These are phyloP conservation scores for Orchesella cincta DNA, from an alignment of 1,140 invertebrate species.

Conservation along the genomic window DNA sequence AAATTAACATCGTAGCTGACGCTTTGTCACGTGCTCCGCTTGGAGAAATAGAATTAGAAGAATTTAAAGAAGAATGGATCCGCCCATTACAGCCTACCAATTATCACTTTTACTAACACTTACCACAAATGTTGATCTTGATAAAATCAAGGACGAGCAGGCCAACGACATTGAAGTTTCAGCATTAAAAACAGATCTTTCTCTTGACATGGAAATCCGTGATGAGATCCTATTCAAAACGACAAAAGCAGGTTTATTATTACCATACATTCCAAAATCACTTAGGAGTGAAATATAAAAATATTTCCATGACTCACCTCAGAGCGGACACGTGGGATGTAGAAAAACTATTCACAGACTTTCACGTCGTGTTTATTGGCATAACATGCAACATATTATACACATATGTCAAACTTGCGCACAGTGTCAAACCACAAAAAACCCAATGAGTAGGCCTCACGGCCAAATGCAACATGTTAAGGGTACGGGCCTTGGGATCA, in stretches of 20 bases:
- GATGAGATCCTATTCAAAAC: background rate
- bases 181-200: background rate
- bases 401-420: slow-evolving; percentile 7
- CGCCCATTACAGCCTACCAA: background rate
- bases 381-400: slow-evolving; percentile 28
- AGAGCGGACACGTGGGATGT: slow-evolving; percentile 28
- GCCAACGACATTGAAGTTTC: background rate
- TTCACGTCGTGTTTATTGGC: slow-evolving; percentile 11
- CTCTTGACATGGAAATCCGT: background rate
- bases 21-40: slow-evolving; percentile 48
- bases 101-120: background rate
- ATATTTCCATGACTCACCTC: slow-evolving; percentile 15
- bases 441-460: background rate
- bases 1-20: slow-evolving; percentile 53
- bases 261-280: slow-evolving; percentile 30
- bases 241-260: background rate
- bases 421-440: slow-evolving; percentile 25
- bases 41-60: background rate
- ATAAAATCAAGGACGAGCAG: background rate
- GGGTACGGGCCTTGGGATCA: slow-evolving; percentile 45
- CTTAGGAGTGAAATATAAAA: background rate
- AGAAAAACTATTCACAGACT: slow-evolving; percentile 29
- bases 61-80: background rate
- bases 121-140: background rate
- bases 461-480: slow-evolving; percentile 6